Conservation (phyloP, 2,888 invertebrate genomes). For the Himalopsyche anomala region DNA sequence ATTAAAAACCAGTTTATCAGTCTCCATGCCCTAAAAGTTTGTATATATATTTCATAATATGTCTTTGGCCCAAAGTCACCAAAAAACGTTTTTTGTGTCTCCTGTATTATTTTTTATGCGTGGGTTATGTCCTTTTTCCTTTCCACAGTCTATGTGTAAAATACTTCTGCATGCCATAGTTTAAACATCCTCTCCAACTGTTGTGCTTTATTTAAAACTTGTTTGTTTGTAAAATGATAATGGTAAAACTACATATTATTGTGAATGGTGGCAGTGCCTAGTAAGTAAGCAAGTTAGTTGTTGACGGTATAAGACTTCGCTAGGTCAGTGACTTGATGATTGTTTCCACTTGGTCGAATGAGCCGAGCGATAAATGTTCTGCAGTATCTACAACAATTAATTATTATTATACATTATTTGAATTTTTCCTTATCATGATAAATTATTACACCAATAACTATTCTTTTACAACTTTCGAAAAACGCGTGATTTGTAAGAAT, state of each 20-base stretch:
- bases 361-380: constrained; percentile 1
- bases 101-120: no score
- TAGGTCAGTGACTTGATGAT: constrained; percentile 35
- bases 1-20: no score
- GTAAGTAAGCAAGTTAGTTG: no score
- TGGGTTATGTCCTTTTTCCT: no score
- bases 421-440: no score
- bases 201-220: not conserved
- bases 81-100: no score
- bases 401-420: no score
- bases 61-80: no score
- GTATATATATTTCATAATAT: no score
- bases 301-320: constrained; percentile 6
- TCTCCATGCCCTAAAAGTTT: no score
- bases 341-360: constrained; percentile 32
- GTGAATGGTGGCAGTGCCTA: constrained; percentile 3
- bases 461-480: constrained; percentile 15
- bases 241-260: not conserved
- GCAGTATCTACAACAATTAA: not conserved
- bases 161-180: no score
- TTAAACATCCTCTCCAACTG: not conserved
- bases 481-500: not conserved
- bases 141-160: no score
- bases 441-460: not conserved
- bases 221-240: constrained; percentile 14